phyloP scores from a whole-genome alignment of 1,140 invertebrate species.

The Phymorhynchus buccinoides region DNA sequence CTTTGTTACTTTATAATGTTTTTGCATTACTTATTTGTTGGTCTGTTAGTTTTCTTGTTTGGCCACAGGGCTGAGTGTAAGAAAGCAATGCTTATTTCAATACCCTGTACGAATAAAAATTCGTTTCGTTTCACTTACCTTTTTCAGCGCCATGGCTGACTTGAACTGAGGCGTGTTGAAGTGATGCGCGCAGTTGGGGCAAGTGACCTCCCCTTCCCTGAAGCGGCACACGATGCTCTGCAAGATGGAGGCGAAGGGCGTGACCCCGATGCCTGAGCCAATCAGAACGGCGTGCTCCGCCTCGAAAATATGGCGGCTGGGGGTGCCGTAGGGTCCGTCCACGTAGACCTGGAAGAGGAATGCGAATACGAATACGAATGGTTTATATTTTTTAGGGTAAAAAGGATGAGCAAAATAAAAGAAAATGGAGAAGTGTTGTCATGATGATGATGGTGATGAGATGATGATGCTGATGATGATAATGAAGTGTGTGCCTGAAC shows the following conservation, averaged over 20 bases:
- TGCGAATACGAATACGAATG: slow-evolving; percentile 17
- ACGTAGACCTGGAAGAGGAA: slow-evolving; percentile 83
- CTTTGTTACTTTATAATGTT: too few species aligned
- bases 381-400: slow-evolving; percentile 77
- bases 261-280: slow-evolving; percentile 95
- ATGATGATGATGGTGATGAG: neutral
- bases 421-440: neutral
- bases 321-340: slow-evolving; percentile 95
- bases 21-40: neutral
- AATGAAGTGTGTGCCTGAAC: too few species aligned
- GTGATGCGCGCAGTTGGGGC: slow-evolving; percentile 87
- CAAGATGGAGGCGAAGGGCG: slow-evolving; percentile 95
- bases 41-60: neutral
- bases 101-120: too few species aligned
- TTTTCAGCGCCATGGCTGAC: slow-evolving; percentile 77
- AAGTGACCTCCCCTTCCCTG: slow-evolving; percentile 86
- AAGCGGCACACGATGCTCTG: slow-evolving; percentile 95
- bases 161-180: slow-evolving; percentile 81
- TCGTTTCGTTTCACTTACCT: too few species aligned
- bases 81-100: too few species aligned
- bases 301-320: slow-evolving; percentile 93
- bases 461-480: too few species aligned
- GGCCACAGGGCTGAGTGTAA: neutral
- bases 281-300: slow-evolving; percentile 95
- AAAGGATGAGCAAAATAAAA: slow-evolving; percentile 81